These are phyloP conservation scores for Tetranychus piercei DNA, from an alignment of 2,888 invertebrate species.

Conservation along the genomic window DNA sequence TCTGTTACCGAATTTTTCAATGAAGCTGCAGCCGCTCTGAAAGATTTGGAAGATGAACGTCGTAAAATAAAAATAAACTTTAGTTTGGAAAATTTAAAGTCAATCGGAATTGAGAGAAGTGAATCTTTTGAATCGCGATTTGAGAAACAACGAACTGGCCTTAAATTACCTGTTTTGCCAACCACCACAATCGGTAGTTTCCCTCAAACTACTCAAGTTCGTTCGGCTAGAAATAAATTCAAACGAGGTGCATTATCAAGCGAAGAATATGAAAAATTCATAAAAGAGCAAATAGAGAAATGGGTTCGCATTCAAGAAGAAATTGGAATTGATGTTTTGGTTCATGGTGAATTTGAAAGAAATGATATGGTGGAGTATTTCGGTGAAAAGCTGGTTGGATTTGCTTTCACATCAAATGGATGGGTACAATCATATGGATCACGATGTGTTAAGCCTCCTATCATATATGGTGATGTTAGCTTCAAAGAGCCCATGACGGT, in stretches of 20 bases:
- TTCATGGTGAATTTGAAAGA: constrained; percentile 8
- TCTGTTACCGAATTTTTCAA: not conserved
- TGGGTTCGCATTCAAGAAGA: constrained; percentile 8
- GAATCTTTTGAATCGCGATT: not conserved
- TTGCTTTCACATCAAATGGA: constrained; percentile 7
- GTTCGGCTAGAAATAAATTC: not conserved
- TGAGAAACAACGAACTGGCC: not conserved
- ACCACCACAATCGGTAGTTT: constrained; percentile 4
- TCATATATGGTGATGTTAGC: constrained; percentile 3
- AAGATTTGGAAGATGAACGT: not conserved
- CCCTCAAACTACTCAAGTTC: constrained; percentile 8
- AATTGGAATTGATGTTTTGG: constrained; percentile 4
- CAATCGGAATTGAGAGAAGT: not conserved
- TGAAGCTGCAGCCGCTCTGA: not conserved
- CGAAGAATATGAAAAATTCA: constrained; percentile 2
- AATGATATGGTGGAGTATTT: constrained; percentile 13
- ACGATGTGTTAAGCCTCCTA: constrained; percentile 11
- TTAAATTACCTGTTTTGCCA: not conserved
- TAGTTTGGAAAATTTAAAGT: not conserved
- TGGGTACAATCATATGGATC: constrained; percentile 13
- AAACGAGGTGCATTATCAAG: constrained; percentile 1
- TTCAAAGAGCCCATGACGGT: constrained; percentile 2
- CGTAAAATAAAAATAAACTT: not conserved
- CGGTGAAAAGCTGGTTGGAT: constrained; percentile 8
- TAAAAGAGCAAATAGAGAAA: constrained; percentile 2